A percentile compares a stretch with the other conserved stretches of the same genome.
Conservation (phyloP, 2,113 vertebrate species). For the Bubalus kerabau region DNA sequence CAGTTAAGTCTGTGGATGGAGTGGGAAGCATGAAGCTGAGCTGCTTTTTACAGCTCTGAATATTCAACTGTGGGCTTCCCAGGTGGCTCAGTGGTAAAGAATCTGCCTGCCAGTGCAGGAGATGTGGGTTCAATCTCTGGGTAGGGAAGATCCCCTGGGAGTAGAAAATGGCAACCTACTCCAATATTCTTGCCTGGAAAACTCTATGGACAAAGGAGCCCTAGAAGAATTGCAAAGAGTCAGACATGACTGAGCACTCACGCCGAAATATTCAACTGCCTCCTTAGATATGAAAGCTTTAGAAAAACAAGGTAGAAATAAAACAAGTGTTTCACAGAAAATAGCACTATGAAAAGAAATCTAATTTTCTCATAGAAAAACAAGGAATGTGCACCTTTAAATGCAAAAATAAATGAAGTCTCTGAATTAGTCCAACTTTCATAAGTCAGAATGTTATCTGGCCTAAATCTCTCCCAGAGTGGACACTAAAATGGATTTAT, state of each 20-base stretch:
- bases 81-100: neutral
- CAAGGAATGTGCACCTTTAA: conserved; percentile 15
- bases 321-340: conserved; percentile 30
- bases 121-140: neutral
- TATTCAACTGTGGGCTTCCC: neutral
- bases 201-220: neutral
- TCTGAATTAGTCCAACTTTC: conserved; percentile 26
- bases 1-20: neutral
- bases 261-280: neutral
- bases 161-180: neutral
- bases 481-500: neutral
- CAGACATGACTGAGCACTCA: neutral
- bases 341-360: conserved; percentile 18
- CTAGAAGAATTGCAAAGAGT: fast-evolving
- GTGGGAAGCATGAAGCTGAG: neutral
- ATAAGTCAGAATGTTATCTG: conserved; percentile 37
- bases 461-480: neutral
- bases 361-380: conserved; percentile 36
- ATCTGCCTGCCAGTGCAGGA: neutral
- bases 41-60: neutral
- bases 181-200: neutral
- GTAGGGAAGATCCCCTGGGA: neutral
- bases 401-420: neutral
- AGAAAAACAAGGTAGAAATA: neutral
- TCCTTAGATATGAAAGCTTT: neutral